phyloP scores from a whole-genome alignment of 2,888 invertebrate species.

The Copidosoma aretas region DNA sequence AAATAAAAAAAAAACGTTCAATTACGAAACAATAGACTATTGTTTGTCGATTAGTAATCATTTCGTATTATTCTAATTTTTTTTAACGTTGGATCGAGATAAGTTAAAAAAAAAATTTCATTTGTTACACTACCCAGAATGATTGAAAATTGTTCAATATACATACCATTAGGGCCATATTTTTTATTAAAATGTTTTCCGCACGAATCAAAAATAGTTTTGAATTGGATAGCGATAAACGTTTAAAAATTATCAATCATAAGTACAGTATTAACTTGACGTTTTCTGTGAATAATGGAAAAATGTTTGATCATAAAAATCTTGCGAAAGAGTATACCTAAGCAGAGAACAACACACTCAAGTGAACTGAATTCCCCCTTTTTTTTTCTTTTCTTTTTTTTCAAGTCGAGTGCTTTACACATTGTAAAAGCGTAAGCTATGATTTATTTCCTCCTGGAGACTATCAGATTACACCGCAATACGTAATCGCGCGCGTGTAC shows the following conservation, averaged over 20 bases:
- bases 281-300: neutral
- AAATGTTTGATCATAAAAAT: slow-evolving; percentile 5
- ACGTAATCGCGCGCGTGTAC: neutral
- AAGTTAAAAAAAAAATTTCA: no score
- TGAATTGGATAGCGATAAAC: no score
- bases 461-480: neutral
- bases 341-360: no score
- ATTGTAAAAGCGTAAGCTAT: neutral
- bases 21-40: no score
- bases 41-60: no score
- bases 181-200: neutral
- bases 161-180: neutral
- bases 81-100: no score
- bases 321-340: slow-evolving; percentile 1
- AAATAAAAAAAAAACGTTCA: neutral
- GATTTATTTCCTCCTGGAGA: slow-evolving; percentile 1
- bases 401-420: neutral
- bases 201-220: neutral
- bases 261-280: neutral
- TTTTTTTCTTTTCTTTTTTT: slow-evolving; percentile 7
- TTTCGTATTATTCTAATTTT: no score
- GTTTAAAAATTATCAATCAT: neutral
- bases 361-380: slow-evolving; percentile 20
- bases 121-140: no score
- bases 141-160: neutral